Evolutionary conservation across 2,888 invertebrate genomes (phyloP).

Genomic region (Drosophila birchii): DNA sequence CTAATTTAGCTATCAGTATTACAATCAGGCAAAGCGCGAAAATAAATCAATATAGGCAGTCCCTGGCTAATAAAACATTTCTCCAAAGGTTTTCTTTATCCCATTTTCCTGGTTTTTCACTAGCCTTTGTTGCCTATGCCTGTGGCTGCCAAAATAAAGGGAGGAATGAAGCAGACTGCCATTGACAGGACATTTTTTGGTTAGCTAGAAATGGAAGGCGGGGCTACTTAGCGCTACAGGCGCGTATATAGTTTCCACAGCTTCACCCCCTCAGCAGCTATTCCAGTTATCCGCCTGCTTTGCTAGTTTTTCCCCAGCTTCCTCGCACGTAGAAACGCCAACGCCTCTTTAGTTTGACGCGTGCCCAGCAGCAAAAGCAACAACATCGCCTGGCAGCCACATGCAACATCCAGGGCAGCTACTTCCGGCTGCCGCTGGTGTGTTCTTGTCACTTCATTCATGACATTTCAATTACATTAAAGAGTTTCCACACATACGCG

Average conservation of each 20-base stretch:
- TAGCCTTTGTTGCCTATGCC: slow-evolving; percentile 33
- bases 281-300: background rate
- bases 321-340: slow-evolving; percentile 19
- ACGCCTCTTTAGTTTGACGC: slow-evolving; percentile 17
- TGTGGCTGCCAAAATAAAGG: slow-evolving; percentile 26
- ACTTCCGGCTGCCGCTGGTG: slow-evolving; percentile 9
- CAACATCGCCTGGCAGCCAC: slow-evolving; percentile 23
- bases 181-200: slow-evolving; percentile 58
- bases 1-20: background rate
- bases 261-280: background rate
- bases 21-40: background rate
- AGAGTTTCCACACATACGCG: slow-evolving; percentile 18
- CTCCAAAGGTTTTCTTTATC: background rate
- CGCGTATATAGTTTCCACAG: slow-evolving; percentile 13
- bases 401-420: slow-evolving; percentile 35
- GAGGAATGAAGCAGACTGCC: slow-evolving; percentile 48
- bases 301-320: slow-evolving; percentile 7
- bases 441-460: slow-evolving; percentile 54
- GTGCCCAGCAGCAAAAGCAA: slow-evolving; percentile 7
- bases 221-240: slow-evolving; percentile 36
- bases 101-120: background rate
- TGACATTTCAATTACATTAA: slow-evolving; percentile 57
- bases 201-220: slow-evolving; percentile 36
- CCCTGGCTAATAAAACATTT: background rate
- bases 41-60: background rate